Evolutionary conservation across 2,888 invertebrate genomes (phyloP).

Genomic region (Xylota segnis): DNA sequence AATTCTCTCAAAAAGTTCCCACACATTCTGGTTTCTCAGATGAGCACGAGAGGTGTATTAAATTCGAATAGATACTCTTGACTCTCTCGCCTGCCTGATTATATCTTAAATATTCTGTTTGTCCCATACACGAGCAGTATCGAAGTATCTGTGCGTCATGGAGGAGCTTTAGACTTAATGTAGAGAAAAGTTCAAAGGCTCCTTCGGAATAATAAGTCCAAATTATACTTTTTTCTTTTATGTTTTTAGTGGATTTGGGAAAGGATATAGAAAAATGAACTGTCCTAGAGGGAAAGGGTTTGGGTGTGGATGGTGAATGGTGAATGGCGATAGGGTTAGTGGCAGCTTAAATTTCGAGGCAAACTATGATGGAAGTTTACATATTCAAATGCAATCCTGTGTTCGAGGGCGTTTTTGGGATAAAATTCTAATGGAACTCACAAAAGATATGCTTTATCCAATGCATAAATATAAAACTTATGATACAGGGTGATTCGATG

Average conservation of each 20-base stretch:
- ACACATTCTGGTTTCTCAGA: conserved; percentile 22
- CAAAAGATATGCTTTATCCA: conserved; percentile 30
- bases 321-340: conserved; percentile 34
- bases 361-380: conserved; percentile 53
- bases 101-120: conserved; percentile 50
- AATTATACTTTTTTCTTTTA: conserved; percentile 33
- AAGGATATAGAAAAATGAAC: conserved; percentile 6
- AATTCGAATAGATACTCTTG: conserved; percentile 38
- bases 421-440: conserved; percentile 56
- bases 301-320: not conserved
- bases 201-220: conserved; percentile 55
- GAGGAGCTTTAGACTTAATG: conserved; percentile 67
- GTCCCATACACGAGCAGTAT: conserved; percentile 9
- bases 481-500: conserved; percentile 33
- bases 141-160: conserved; percentile 40
- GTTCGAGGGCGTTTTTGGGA: conserved; percentile 39
- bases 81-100: conserved; percentile 60
- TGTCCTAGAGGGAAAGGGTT: not conserved
- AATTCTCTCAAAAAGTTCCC: conserved; percentile 39
- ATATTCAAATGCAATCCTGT: conserved; percentile 51
- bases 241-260: conserved; percentile 41
- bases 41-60: conserved; percentile 6
- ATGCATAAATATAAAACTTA: conserved; percentile 39
- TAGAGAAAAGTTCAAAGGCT: conserved; percentile 74
- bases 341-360: conserved; percentile 48